Base-by-base conservation (phyloP, 53 echinoderm and acorn worm species). In the Zoroaster sp. region DNA sequence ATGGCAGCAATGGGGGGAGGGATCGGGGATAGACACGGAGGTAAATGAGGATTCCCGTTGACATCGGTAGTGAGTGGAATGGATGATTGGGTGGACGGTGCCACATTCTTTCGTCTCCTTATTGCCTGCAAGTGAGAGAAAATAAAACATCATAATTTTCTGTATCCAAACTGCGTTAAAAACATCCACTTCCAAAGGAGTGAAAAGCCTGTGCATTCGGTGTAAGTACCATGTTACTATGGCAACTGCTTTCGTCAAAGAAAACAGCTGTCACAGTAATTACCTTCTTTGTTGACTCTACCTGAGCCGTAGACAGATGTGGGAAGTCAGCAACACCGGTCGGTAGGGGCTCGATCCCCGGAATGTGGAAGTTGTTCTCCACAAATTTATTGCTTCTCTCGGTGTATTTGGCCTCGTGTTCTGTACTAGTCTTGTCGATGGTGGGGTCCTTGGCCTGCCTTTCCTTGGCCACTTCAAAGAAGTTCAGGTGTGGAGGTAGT, bases 1-100 rank as follows among this genome's bases (percentile, higher is more conserved):
- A 93, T 73, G 21, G 93, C 92, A 18, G 91, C 80, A 52, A 97
- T 97, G 59, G 95, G 97, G 38, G 97, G 97, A 41, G 97, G 97
- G 72, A 94, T 91, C 2, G 97, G 97, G 20, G 93, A 88, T 41
- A 97, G 87, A 83, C 91, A 94, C 2, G 97, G 97, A 4, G 97
- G 97, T 35, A 71, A 71, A 35, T 85, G 85, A 21, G 30, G 85
- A 71, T 85, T 85, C 47, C 85, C 85, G 51, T 71, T 85, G 37
- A 71, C 35, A 35, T 85, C 85, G 15, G 71, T 41, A 1, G 71
- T 21, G 70, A 70, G 47, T 51, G 85, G 85, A 71, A 85, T 85
- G 85, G 85, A 46, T 45, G 83, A 83, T 35, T 85, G 69, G 49
- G 69, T 70, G n/a, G 85, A 71, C 15, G 72, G 45, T 12, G 85